Evolutionary conservation across 1,140 invertebrate genomes (phyloP).

Genomic region (Kradibia gibbosae): DNA sequence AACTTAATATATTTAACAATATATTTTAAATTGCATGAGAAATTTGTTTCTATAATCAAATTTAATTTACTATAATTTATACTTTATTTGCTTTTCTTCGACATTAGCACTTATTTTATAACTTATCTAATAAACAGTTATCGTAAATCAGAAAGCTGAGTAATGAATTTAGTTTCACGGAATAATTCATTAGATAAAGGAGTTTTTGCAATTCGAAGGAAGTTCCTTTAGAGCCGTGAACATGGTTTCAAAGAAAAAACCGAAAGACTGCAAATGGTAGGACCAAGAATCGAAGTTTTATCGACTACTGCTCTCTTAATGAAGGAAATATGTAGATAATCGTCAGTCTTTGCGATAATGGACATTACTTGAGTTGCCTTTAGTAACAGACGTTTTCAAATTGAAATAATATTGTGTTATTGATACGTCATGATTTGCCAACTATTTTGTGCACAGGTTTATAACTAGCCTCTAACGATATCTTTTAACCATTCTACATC

Average conservation of each 20-base stretch:
- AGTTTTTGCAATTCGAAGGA: conserved; percentile 15
- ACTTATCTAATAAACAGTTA: background rate
- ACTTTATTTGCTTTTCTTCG: no score
- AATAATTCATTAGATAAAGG: conserved; percentile 32
- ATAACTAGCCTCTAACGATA: background rate
- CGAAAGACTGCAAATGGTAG: background rate
- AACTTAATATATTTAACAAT: no score
- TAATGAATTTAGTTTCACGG: background rate
- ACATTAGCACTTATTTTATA: background rate
- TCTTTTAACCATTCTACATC: background rate
- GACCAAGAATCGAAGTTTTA: conserved; percentile 43
- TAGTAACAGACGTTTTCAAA: conserved; percentile 70
- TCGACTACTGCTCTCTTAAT: conserved; percentile 37
- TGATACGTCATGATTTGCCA: conserved; percentile 60
- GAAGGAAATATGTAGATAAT: conserved; percentile 38
- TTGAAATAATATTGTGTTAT: conserved; percentile 72
- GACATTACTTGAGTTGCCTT: conserved; percentile 50
- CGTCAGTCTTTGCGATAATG: background rate
- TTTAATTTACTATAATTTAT: no score
- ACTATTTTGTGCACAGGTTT: background rate
- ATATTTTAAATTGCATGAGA: no score
- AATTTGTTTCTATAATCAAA: no score
- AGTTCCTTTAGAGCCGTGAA: background rate
- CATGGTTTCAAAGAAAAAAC: conserved; percentile 11
- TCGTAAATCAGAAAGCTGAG: conserved; percentile 3